Conservation (phyloP, 2,888 invertebrate species). For the Amitus sp. region DNA sequence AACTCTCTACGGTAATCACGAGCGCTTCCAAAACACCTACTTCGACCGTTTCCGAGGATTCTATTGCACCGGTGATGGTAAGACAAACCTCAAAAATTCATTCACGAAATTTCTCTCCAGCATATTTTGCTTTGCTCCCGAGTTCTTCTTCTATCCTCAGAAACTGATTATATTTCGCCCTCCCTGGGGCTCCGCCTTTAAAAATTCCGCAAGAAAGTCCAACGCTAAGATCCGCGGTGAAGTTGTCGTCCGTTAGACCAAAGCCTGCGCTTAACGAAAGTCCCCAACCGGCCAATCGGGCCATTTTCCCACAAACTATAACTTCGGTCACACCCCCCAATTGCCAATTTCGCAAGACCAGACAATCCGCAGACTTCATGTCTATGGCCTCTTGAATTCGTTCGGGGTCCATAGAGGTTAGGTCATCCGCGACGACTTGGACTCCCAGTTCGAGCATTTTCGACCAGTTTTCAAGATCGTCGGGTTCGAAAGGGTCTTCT, state of each 20-base stretch:
- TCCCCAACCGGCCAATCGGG: conserved; percentile 51
- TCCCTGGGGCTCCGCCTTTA: conserved; percentile 57
- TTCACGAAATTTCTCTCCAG: conserved; percentile 50
- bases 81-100: too few relatives aligned
- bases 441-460: conserved; percentile 48
- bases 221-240: conserved; percentile 56
- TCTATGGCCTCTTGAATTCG: conserved; percentile 56
- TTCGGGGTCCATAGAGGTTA: conserved; percentile 54
- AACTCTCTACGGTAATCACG: conserved; percentile 90
- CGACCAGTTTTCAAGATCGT: conserved; percentile 59
- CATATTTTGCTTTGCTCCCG: conserved; percentile 52
- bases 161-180: conserved; percentile 59
- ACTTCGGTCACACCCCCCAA: conserved; percentile 57
- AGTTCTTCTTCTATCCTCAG: conserved; percentile 60
- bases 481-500: conserved; percentile 58
- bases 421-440: conserved; percentile 55
- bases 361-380: conserved; percentile 49
- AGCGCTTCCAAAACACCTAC: conserved; percentile 90
- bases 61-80: conserved; percentile 98
- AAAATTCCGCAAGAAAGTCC: conserved; percentile 56
- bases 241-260: conserved; percentile 58
- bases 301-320: conserved; percentile 52
- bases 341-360: conserved; percentile 53
- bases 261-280: conserved; percentile 48
- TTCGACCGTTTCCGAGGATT: conserved; percentile 96